These are phyloP conservation scores for Centropus bengalensis DNA, from an alignment of 2,113 vertebrate species.

Conservation along the genomic window DNA sequence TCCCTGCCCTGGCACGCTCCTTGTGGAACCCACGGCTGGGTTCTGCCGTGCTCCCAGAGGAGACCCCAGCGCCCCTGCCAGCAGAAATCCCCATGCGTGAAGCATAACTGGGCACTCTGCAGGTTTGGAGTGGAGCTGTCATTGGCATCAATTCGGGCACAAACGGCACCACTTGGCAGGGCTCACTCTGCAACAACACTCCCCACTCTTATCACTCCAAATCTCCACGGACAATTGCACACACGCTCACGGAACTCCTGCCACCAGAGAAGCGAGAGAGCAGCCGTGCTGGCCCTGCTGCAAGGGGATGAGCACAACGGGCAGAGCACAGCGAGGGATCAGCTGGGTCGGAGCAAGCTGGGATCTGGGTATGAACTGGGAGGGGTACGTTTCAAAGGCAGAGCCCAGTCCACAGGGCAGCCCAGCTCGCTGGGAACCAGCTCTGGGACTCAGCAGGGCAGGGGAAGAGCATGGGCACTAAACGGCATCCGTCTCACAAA, in stretches of 20 bases:
- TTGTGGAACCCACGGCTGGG: neutral
- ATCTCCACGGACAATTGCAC: neutral
- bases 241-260: neutral
- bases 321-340: neutral
- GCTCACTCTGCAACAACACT: accelerated
- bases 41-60: neutral
- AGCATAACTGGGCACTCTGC: accelerated
- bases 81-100: neutral
- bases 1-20: neutral
- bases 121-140: neutral
- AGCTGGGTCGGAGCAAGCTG: neutral
- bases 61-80: neutral
- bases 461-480: neutral
- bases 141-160: neutral
- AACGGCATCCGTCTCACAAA: neutral
- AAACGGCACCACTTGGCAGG: neutral
- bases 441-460: neutral
- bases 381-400: neutral
- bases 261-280: accelerated
- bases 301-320: neutral
- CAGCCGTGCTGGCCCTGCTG: neutral
- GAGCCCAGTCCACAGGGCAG: neutral
- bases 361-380: neutral
- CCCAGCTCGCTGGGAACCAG: neutral
- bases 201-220: neutral